phyloP scores from a whole-genome alignment of 2,113 vertebrate species.

The Colinus virginianus region DNA sequence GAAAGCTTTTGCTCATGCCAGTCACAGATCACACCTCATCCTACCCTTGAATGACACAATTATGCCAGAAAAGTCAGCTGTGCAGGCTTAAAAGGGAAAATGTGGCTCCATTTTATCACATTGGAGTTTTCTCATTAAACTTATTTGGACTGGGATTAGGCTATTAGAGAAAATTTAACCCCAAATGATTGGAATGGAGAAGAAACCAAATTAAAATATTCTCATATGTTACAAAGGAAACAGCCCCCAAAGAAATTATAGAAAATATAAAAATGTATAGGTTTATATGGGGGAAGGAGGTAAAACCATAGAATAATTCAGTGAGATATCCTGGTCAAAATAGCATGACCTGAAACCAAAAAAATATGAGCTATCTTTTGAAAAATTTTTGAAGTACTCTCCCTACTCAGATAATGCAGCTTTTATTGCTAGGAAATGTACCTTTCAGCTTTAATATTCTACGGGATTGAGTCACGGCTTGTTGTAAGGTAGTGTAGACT shows the following conservation, averaged over 20 bases:
- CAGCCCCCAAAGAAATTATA: conserved; percentile 71
- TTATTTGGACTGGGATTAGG: conserved; percentile 74
- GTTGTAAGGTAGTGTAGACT: not conserved
- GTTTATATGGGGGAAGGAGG: conserved; percentile 21
- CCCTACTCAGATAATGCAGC: not conserved
- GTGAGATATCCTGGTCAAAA: not conserved
- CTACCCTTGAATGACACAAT: conserved; percentile 73
- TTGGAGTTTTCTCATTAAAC: conserved; percentile 75
- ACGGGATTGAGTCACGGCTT: not conserved
- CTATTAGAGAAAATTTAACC: conserved; percentile 75
- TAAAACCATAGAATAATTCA: conserved; percentile 27
- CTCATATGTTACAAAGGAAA: conserved; percentile 72
- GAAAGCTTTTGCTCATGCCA: conserved; percentile 19
- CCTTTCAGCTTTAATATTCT: not conserved
- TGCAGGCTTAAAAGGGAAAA: conserved; percentile 67
- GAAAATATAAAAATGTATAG: conserved; percentile 67
- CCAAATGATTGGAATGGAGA: conserved; percentile 73
- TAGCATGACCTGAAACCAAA: not conserved
- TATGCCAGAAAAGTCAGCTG: conserved; percentile 70
- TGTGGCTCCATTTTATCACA: conserved; percentile 70
- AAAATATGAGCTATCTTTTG: not conserved
- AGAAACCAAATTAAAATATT: conserved; percentile 75
- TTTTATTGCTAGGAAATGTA: not conserved
- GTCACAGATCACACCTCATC: conserved; percentile 44
- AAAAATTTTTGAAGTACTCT: not conserved